These are phyloP conservation scores for Thermophis baileyi DNA, from an alignment of 2,113 vertebrate species.

Conservation along the genomic window DNA sequence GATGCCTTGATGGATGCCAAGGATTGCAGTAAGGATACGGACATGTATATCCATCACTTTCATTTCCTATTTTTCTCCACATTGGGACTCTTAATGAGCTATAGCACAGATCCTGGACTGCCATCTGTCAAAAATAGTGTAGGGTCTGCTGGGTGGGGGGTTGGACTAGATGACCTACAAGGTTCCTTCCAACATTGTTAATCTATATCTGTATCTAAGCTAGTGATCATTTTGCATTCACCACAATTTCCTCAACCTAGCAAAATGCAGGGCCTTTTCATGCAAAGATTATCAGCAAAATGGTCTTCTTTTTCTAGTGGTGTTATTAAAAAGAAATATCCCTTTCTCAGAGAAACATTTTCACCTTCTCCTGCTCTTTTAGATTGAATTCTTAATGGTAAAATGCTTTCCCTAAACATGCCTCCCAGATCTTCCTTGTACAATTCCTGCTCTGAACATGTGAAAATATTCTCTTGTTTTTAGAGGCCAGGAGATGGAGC, in stretches of 20 bases:
- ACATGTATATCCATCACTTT: neutral
- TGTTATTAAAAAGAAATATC: neutral
- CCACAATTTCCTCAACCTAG: neutral
- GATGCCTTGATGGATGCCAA: neutral
- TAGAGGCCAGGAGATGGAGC: slow-evolving; percentile 25
- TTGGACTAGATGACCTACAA: neutral
- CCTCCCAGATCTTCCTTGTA: neutral
- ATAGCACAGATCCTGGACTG: neutral
- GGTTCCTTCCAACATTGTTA: no score
- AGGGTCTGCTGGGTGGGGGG: no score
- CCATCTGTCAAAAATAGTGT: neutral
- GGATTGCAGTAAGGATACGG: neutral
- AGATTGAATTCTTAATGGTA: rapidly evolving
- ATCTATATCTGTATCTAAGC: no score
- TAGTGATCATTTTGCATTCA: neutral
- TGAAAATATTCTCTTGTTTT: neutral
- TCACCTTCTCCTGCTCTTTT: neutral
- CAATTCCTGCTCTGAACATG: neutral
- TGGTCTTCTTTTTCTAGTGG: neutral
- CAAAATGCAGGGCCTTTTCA: neutral
- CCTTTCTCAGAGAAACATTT: neutral
- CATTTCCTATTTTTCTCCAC: neutral
- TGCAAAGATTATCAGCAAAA: neutral
- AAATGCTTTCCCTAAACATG: neutral
- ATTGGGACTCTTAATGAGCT: neutral